A percentile compares a stretch with the other conserved stretches of the same genome.
These are phyloP conservation scores for Cryptotis parvus DNA, from an alignment of 2,113 vertebrate species.

Conservation along the genomic window DNA sequence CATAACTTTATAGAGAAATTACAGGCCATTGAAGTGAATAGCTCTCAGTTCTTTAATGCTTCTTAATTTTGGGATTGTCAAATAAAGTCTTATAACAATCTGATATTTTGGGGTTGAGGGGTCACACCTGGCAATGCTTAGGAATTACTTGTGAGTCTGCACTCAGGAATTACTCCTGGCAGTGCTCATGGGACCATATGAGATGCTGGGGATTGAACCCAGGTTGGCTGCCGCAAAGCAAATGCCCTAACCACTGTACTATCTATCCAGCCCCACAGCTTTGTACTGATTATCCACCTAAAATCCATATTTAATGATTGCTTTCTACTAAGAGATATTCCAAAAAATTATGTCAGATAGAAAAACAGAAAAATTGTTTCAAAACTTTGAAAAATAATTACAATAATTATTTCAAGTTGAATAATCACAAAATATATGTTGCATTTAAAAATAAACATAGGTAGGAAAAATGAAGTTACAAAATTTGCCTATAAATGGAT, in stretches of 20 bases:
- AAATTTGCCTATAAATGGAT: too few relatives aligned
- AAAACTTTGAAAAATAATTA: slow-evolving; percentile 6
- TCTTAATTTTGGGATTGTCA: slow-evolving; percentile 27
- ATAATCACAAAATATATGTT: neutral
- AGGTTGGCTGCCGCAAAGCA: too few relatives aligned
- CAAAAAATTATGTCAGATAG: neutral
- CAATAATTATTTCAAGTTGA: slow-evolving; percentile 8
- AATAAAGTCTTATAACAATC: neutral
- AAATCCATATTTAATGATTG: neutral
- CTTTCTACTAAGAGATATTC: neutral
- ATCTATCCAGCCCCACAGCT: too few relatives aligned
- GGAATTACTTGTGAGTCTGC: too few relatives aligned
- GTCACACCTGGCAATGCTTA: too few relatives aligned
- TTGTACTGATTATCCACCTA: neutral
- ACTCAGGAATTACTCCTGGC: too few relatives aligned
- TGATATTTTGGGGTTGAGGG: too few relatives aligned
- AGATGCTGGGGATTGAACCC: too few relatives aligned
- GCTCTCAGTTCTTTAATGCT: neutral
- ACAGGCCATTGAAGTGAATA: neutral
- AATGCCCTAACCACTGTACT: too few relatives aligned
- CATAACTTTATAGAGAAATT: neutral
- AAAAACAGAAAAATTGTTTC: slow-evolving; percentile 20
- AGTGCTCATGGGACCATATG: too few relatives aligned
- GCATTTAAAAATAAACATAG: too few relatives aligned
- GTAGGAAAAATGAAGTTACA: too few relatives aligned